A percentile compares a stretch with the other conserved stretches of the same genome.
Conservation (phyloP, 2,888 invertebrate genomes). For the Lagria hirta region DNA sequence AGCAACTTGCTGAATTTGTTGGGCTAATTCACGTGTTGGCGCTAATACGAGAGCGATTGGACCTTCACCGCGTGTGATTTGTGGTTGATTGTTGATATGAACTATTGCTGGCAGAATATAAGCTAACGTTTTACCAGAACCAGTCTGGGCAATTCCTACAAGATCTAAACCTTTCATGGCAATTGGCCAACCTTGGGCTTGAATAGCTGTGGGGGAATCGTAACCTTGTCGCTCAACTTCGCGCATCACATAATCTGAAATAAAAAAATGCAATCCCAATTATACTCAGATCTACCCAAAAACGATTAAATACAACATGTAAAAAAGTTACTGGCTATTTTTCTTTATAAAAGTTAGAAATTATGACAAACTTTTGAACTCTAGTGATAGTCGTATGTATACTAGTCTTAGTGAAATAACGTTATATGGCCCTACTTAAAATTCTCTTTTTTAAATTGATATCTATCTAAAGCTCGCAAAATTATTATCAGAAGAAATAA, state of each 20-base stretch:
- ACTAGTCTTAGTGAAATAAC: too few relatives aligned
- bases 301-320: too few relatives aligned
- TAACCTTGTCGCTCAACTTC: slow-evolving; percentile 79
- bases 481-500: too few relatives aligned
- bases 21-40: slow-evolving; percentile 76
- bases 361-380: too few relatives aligned
- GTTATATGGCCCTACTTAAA: too few relatives aligned
- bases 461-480: too few relatives aligned
- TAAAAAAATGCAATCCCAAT: too few relatives aligned
- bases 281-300: too few relatives aligned
- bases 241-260: slow-evolving; percentile 70
- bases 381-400: too few relatives aligned
- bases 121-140: slow-evolving; percentile 81
- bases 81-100: slow-evolving; percentile 82
- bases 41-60: slow-evolving; percentile 80
- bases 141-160: slow-evolving; percentile 87
- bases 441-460: too few relatives aligned
- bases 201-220: slow-evolving; percentile 78
- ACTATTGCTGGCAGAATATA: slow-evolving; percentile 84
- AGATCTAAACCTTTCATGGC: slow-evolving; percentile 80
- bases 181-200: slow-evolving; percentile 88
- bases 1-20: slow-evolving; percentile 85
- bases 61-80: slow-evolving; percentile 78
- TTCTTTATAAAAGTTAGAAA: too few relatives aligned
- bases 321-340: too few relatives aligned